A percentile compares a stretch with the other conserved stretches of the same genome.
Evolutionary conservation across 2,797 vertebrate species (phyloP).

Genomic region (Mus caroli): DNA sequence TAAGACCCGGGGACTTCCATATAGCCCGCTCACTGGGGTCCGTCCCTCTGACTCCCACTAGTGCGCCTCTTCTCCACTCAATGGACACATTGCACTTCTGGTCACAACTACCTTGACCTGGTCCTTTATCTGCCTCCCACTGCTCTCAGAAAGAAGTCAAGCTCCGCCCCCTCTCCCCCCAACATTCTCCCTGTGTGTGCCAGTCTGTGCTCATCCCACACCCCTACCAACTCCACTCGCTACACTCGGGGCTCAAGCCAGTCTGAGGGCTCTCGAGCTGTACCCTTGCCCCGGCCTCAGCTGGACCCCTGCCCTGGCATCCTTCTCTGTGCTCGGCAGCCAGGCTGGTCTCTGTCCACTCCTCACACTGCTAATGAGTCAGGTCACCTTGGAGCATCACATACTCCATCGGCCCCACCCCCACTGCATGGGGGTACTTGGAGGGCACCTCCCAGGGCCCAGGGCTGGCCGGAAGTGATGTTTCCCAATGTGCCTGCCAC

Average conservation of each 20-base stretch:
- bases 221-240: background rate
- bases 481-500: slow-evolving; percentile 50
- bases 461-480: slow-evolving; percentile 5
- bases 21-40: background rate
- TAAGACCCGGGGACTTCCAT: background rate
- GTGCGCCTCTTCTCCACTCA: background rate
- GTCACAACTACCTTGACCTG: background rate
- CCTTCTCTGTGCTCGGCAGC: background rate
- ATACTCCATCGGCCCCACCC: background rate
- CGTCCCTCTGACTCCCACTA: background rate
- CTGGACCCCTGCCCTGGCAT: background rate
- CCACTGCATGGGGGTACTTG: background rate
- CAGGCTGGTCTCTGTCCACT: background rate
- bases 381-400: background rate
- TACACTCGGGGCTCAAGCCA: background rate
- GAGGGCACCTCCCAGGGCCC: background rate
- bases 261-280: background rate
- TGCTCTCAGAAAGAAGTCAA: background rate
- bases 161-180: background rate
- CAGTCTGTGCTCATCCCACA: background rate
- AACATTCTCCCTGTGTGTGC: background rate
- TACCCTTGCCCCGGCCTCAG: background rate
- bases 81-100: background rate
- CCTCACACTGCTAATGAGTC: background rate
- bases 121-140: background rate